Conservation (phyloP, 2,888 invertebrate genomes). For the Eupithecia tripunctaria region DNA sequence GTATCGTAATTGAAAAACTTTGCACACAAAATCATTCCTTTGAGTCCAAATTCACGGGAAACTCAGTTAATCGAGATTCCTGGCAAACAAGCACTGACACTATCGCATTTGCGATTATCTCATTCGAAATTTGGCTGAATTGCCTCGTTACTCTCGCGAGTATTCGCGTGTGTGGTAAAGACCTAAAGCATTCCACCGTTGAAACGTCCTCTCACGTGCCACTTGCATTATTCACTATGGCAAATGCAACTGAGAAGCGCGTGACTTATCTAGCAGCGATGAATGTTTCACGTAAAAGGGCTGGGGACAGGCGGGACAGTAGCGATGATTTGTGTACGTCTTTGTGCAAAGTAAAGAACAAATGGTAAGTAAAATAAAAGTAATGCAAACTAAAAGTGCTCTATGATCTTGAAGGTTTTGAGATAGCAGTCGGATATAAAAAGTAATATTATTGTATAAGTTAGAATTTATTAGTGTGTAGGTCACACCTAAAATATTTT, state of each 20-base stretch:
- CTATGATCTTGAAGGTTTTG: too few species aligned
- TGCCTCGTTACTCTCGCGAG: constrained; percentile 48
- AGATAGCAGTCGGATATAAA: too few species aligned
- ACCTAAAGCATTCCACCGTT: constrained; percentile 45
- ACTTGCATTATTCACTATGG: constrained; percentile 79
- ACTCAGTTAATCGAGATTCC: background rate
- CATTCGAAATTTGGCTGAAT: background rate
- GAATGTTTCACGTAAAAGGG: constrained; percentile 51
- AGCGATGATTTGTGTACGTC: background rate
- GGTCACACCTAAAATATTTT: background rate
- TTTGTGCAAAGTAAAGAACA: background rate
- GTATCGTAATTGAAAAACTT: background rate
- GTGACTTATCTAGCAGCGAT: constrained; percentile 75
- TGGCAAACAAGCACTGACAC: background rate
- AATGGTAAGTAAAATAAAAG: background rate
- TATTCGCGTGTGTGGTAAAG: constrained; percentile 62
- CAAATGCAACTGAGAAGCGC: constrained; percentile 70
- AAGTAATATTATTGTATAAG: background rate
- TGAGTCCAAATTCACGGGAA: background rate
- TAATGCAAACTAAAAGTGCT: too few species aligned
- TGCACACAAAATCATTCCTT: background rate
- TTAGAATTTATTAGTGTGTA: background rate
- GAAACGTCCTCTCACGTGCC: constrained; percentile 59
- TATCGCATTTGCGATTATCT: background rate
- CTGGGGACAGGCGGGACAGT: background rate